A percentile compares a stretch with the other conserved stretches of the same genome.
These are phyloP conservation scores for Sebastes kiyomatsui DNA, from an alignment of 2,797 vertebrate species.

Conservation along the genomic window DNA sequence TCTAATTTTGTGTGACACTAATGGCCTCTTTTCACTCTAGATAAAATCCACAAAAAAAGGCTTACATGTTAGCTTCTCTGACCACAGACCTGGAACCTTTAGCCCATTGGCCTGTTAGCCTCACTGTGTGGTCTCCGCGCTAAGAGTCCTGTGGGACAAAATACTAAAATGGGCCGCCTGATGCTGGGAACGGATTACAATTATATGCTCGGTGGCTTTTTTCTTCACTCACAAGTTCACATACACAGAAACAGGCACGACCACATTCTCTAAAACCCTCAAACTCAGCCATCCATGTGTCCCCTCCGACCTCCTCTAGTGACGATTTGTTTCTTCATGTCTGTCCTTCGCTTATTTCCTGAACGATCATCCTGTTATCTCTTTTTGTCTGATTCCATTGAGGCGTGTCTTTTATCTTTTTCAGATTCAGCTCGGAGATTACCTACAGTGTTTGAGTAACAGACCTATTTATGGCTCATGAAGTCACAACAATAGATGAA, in stretches of 20 bases:
- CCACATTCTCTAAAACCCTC: neutral
- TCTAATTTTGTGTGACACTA: neutral
- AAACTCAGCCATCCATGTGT: conserved; percentile 19
- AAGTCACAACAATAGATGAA: neutral
- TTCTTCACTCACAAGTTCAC: neutral
- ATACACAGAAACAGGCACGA: neutral
- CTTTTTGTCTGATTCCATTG: neutral
- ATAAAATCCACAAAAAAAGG: neutral
- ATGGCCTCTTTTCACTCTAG: neutral
- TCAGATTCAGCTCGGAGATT: neutral
- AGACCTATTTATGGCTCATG: neutral
- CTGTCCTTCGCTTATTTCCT: conserved; percentile 7
- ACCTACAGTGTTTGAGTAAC: neutral
- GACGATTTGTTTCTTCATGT: neutral
- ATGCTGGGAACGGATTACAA: conserved; percentile 61
- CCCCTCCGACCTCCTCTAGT: neutral
- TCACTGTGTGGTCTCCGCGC: conserved; percentile 54
- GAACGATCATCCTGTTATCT: conserved; percentile 2
- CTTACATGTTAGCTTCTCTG: neutral
- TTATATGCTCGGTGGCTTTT: conserved; percentile 46
- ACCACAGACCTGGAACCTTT: neutral
- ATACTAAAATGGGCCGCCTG: conserved; percentile 38
- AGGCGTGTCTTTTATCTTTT: neutral
- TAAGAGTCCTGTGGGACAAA: conserved; percentile 28
- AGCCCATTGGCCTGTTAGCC: neutral